Evolutionary conservation across 2,888 invertebrate genomes (phyloP), one percentile per base, ranked within the genome.

Genomic region (Phaedon cochleariae): DNA sequence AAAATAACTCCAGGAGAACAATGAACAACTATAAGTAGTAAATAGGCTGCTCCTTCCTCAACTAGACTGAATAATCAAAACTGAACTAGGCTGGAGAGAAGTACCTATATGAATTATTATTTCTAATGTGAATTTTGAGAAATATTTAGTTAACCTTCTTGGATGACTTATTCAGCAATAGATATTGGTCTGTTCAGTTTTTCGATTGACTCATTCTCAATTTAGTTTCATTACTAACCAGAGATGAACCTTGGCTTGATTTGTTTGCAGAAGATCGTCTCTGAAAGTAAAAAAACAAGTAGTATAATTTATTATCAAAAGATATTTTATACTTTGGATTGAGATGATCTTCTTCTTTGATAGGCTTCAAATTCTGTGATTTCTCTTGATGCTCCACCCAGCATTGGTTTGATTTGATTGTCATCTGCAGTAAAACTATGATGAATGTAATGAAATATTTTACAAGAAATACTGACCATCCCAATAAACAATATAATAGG

Each of bases 371-470:
- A 22, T 49, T 46, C 59, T n/a, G 37, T 15, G 6, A 51, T 21
- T 37, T 73, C 72, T 55, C 64, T 69, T 1, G 72, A 71, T 18
- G 22, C 46, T 20, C 18, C 58, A 41, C 57, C 63, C n/a, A 73
- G 63, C 31, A 73, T 12, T 10, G 71, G 69, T 12, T 18, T 68
- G 9, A 65, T 9, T 17, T 57, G 22, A 41, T 41, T 41, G 10
- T 57, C 45, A 26, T 57, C 57, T 57, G 1, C 18, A 2, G 2
- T 31, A 17, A n/a, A n/a, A n/a, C n/a, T n/a, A n/a, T n/a, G n/a
- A n/a, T n/a, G n/a, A n/a, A n/a, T n/a, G n/a, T n/a, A n/a, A n/a
- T n/a, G n/a, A n/a, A n/a, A n/a, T n/a, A n/a, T n/a, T n/a, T n/a
- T n/a, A n/a, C n/a, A n/a, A n/a, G n/a, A n/a, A n/a, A n/a, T 9